phyloP scores from a whole-genome alignment of 2,113 vertebrate species.

The Phaethon lepturus region DNA sequence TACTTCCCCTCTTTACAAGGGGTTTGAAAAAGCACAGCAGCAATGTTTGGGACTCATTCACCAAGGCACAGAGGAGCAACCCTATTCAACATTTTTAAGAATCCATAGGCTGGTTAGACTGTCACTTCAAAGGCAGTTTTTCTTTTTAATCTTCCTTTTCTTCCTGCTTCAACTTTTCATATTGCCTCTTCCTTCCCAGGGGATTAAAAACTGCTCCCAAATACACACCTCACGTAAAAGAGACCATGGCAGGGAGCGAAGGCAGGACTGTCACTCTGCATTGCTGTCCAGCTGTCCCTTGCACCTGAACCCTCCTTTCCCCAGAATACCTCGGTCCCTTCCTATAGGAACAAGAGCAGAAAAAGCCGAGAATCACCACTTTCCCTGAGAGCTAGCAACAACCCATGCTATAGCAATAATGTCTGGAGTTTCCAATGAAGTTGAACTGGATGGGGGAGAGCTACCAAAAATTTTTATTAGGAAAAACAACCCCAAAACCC shows the following conservation, averaged over 20 bases:
- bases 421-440: background rate
- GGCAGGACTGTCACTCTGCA: background rate
- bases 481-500: background rate
- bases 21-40: background rate
- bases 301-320: background rate
- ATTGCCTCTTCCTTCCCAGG: background rate
- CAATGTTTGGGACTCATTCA: background rate
- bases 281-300: background rate
- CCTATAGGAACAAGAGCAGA: background rate
- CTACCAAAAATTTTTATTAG: background rate
- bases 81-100: background rate
- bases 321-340: background rate
- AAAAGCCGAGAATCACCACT: background rate
- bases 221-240: background rate
- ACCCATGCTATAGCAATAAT: background rate
- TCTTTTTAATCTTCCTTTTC: background rate
- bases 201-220: background rate
- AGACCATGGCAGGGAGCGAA: background rate
- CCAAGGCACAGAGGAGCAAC: background rate
- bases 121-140: background rate
- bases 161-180: background rate
- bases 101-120: background rate
- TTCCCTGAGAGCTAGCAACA: background rate
- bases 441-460: background rate
- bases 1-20: background rate